Conservation (phyloP, 2,797 vertebrate species). For the Chaenodraco wilsoni region DNA sequence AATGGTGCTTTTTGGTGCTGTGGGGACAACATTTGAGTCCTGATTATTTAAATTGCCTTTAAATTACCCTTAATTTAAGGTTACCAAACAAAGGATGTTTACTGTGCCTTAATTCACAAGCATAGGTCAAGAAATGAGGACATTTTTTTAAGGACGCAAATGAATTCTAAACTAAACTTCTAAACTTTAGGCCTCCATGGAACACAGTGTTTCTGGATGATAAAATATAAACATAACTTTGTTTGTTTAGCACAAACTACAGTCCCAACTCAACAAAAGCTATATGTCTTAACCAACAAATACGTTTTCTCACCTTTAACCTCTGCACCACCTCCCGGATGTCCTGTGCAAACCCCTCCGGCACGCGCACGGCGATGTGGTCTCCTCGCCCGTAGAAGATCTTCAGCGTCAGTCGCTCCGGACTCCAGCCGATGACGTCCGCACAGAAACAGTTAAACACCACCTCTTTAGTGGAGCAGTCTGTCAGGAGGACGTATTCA, state of each 20-base stretch:
- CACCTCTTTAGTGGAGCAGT: constrained; percentile 89
- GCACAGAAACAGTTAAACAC: constrained; percentile 95
- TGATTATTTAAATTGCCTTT: not conserved
- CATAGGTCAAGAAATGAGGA: not conserved
- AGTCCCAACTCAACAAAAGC: not conserved
- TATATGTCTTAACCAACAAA: not conserved
- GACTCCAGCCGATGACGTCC: constrained; percentile 94
- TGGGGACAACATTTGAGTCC: not conserved
- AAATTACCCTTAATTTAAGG: too few relatives aligned
- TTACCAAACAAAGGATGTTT: not conserved
- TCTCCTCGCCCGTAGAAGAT: constrained; percentile 93
- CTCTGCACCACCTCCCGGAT: constrained; percentile 92
- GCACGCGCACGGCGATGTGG: constrained; percentile 85
- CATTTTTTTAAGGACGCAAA: not conserved
- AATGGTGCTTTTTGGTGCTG: too few relatives aligned
- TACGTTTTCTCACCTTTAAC: constrained; percentile 86
- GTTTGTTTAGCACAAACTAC: not conserved
- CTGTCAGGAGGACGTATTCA: constrained; percentile 88
- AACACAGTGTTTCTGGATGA: not conserved
- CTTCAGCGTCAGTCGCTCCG: constrained; percentile 85
- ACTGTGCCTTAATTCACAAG: not conserved
- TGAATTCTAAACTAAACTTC: not conserved
- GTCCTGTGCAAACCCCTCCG: constrained; percentile 86
- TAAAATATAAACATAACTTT: not conserved
- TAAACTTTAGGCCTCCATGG: not conserved